These are phyloP conservation scores for Xenopus petersii DNA, from an alignment of 2,797 vertebrate genomes.

Conservation along the genomic window DNA sequence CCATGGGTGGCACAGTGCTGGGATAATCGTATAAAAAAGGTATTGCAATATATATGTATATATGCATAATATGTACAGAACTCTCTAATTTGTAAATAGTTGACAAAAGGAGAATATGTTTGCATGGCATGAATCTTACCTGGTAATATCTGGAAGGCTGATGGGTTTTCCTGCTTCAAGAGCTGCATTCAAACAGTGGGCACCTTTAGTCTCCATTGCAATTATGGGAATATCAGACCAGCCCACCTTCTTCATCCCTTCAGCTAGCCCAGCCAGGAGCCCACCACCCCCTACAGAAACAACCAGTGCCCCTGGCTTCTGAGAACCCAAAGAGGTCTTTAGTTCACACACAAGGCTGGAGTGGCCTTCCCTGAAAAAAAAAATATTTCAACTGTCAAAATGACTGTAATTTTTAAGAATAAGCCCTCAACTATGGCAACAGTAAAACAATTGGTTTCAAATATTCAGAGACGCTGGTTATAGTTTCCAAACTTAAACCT, in stretches of 20 bases:
- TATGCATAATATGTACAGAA: no score
- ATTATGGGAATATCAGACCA: slow-evolving; percentile 83
- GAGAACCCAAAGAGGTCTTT: slow-evolving; percentile 64
- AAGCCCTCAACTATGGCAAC: no score
- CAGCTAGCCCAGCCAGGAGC: slow-evolving; percentile 78
- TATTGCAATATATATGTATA: no score
- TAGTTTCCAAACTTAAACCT: no score
- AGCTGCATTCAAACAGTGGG: slow-evolving; percentile 79
- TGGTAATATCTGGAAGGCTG: slow-evolving; percentile 81
- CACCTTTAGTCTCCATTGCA: slow-evolving; percentile 83
- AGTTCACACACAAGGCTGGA: slow-evolving; percentile 79
- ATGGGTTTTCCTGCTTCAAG: slow-evolving; percentile 73
- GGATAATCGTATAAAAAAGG: no score
- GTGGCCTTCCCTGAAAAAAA: slow-evolving; percentile 80
- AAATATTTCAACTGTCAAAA: no score
- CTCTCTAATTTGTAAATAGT: no score
- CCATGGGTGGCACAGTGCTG: no score
- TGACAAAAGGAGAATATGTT: no score
- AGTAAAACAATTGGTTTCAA: no score
- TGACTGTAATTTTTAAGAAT: no score
- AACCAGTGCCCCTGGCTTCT: slow-evolving; percentile 72
- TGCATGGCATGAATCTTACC: slow-evolving; percentile 61
- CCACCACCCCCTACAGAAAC: slow-evolving; percentile 86
- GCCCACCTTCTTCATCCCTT: slow-evolving; percentile 73
- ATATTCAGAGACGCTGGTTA: no score